phyloP scores from a whole-genome alignment of 2,113 vertebrate genomes.

The Anser brachyrhynchus region DNA sequence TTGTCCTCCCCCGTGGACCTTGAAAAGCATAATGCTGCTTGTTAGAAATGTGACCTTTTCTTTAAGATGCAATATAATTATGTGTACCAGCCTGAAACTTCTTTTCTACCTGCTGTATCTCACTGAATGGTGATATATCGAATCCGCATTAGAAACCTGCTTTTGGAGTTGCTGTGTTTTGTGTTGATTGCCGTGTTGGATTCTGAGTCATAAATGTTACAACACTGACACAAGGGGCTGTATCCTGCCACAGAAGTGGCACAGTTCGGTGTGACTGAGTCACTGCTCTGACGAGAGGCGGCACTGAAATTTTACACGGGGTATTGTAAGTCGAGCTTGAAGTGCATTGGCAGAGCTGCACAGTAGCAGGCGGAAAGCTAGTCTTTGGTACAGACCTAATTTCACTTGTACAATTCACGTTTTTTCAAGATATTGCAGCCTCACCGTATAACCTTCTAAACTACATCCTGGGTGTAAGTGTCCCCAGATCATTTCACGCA shows the following conservation, averaged over 20 bases:
- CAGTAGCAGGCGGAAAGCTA: not conserved
- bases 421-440: not conserved
- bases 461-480: not conserved
- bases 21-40: not conserved
- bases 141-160: not conserved
- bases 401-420: not conserved
- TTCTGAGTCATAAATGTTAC: conserved; percentile 52
- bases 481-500: not conserved
- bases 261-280: conserved; percentile 37
- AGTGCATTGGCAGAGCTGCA: conserved; percentile 25
- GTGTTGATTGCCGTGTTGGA: not conserved
- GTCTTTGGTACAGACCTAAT: not conserved
- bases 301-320: not conserved
- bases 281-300: not conserved
- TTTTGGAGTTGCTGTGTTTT: conserved; percentile 11
- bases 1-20: not conserved
- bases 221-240: conserved; percentile 1
- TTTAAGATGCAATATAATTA: not conserved
- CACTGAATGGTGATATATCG: not conserved
- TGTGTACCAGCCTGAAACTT: not conserved
- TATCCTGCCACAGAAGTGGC: conserved; percentile 15
- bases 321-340: conserved; percentile 29
- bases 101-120: not conserved
- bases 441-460: not conserved
- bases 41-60: not conserved